A percentile compares a stretch with the other conserved stretches of the same genome.
These are phyloP conservation scores for Atethmia centrago DNA, from an alignment of 2,888 invertebrate species.

Conservation along the genomic window DNA sequence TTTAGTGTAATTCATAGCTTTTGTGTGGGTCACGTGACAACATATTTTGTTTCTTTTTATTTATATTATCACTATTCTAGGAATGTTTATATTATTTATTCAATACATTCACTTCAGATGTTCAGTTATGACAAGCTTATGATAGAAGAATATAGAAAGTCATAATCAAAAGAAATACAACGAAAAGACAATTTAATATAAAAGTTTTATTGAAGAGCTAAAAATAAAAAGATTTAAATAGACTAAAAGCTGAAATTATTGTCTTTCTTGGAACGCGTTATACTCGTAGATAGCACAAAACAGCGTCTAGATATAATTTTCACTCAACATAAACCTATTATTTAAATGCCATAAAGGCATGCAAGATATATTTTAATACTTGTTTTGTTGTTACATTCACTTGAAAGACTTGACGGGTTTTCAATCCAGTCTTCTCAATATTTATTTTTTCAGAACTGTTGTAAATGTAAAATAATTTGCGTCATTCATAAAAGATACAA, in stretches of 20 bases:
- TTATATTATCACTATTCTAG: not conserved
- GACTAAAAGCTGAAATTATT: not conserved
- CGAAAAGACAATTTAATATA: not conserved
- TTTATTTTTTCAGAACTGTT: constrained; percentile 38
- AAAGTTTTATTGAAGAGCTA: not conserved
- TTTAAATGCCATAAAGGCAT: constrained; percentile 29
- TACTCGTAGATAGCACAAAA: constrained; percentile 11
- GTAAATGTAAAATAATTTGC: constrained; percentile 32
- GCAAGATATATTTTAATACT: constrained; percentile 29
- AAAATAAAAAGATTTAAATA: constrained; percentile 10
- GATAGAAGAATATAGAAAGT: not conserved
- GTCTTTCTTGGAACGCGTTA: constrained; percentile 23
- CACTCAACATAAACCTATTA: constrained; percentile 32
- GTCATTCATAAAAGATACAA: constrained; percentile 26
- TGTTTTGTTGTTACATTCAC: constrained; percentile 31
- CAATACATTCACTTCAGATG: not conserved
- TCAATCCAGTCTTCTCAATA: constrained; percentile 30
- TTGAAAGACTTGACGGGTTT: constrained; percentile 16
- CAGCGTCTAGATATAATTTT: constrained; percentile 30
- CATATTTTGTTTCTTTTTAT: not conserved
- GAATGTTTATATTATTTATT: not conserved
- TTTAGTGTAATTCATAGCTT: not conserved
- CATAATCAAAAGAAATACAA: not conserved
- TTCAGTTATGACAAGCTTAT: not conserved
- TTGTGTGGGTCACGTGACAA: not conserved